phyloP scores from a whole-genome alignment of 2,113 vertebrate genomes.

The Myotis lucifugus region DNA sequence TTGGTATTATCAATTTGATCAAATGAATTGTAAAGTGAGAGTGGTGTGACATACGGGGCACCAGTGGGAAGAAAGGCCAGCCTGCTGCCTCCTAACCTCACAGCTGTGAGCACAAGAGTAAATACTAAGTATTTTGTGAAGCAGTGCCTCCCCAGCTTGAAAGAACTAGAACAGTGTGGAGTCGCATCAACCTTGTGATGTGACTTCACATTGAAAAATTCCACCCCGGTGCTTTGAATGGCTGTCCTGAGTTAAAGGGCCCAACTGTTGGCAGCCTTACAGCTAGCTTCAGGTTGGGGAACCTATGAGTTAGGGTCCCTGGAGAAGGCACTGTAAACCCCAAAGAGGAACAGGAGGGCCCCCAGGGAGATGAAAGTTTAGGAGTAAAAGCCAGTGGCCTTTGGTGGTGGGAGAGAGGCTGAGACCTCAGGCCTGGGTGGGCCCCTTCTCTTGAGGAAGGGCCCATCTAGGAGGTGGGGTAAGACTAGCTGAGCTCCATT shows the following conservation, averaged over 20 bases:
- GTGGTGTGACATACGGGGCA: background rate
- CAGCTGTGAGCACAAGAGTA: background rate
- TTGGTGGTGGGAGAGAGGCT: background rate
- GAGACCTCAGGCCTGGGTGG: background rate
- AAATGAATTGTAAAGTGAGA: background rate
- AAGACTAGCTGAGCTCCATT: slow-evolving; percentile 91
- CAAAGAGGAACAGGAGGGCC: background rate
- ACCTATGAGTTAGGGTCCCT: background rate
- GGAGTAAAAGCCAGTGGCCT: background rate
- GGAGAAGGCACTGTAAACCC: slow-evolving; percentile 26
- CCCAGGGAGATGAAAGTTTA: background rate
- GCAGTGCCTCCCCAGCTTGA: background rate
- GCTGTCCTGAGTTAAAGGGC: slow-evolving; percentile 47
- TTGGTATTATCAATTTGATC: background rate
- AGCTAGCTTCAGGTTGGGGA: background rate
- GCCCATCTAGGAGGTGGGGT: background rate
- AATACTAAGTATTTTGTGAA: background rate
- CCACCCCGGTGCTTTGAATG: background rate
- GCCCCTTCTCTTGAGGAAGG: background rate
- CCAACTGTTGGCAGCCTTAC: background rate
- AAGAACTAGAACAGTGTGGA: background rate
- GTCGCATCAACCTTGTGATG: background rate
- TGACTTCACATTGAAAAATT: no score
- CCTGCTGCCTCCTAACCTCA: background rate
- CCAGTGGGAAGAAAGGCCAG: background rate